A percentile compares a stretch with the other conserved stretches of the same genome.
These are phyloP conservation scores for Gisinianus flammeolus DNA, from an alignment of 2,888 invertebrate genomes.

Conservation along the genomic window DNA sequence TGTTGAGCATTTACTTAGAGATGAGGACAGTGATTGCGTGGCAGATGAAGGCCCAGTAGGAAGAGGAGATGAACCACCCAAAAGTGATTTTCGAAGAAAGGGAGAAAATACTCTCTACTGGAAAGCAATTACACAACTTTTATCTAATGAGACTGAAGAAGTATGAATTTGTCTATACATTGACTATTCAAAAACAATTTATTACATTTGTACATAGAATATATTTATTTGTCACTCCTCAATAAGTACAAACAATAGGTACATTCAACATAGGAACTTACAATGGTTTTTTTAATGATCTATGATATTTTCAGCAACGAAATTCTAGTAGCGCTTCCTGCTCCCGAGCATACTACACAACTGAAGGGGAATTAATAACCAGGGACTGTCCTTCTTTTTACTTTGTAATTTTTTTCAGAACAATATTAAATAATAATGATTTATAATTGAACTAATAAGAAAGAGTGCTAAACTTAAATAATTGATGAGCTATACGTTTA, in stretches of 20 bases:
- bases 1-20: constrained; percentile 38
- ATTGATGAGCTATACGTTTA: too few relatives aligned
- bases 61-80: constrained; percentile 45
- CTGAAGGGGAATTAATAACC: constrained; percentile 56
- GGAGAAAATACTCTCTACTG: constrained; percentile 64
- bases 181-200: background rate
- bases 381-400: constrained; percentile 57
- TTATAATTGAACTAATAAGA: too few relatives aligned
- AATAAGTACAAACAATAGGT: background rate
- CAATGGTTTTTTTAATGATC: background rate
- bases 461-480: too few relatives aligned
- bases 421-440: too few relatives aligned
- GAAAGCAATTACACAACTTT: constrained; percentile 65
- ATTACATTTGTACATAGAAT: background rate
- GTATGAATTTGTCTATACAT: constrained; percentile 40
- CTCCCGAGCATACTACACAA: constrained; percentile 56
- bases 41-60: constrained; percentile 8
- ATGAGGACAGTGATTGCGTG: constrained; percentile 41
- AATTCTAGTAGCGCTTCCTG: constrained; percentile 54
- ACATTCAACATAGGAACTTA: too few relatives aligned
- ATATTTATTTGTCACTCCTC: background rate
- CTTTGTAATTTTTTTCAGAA: too few relatives aligned
- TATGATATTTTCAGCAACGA: constrained; percentile 46
- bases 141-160: constrained; percentile 62
- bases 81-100: constrained; percentile 51